Percentiles rank a stretch among this genome's conserved stretches.
Conservation (phyloP, 2,888 invertebrate genomes). For the Gortyna flavago region DNA sequence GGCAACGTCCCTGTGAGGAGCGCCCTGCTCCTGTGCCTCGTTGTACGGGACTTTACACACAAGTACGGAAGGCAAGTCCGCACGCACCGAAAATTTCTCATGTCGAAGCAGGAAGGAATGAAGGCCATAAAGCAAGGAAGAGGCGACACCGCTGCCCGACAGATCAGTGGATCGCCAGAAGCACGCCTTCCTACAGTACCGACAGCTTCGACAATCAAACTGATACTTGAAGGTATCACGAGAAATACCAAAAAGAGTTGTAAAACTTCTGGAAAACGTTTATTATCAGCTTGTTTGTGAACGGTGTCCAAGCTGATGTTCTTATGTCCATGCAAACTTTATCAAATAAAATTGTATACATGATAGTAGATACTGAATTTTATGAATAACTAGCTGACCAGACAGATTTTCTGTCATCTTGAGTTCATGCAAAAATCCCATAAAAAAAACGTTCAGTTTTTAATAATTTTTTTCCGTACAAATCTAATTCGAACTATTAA, state of each 20-base stretch:
- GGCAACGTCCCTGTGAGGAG: not conserved
- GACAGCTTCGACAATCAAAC: slow-evolving; percentile 57
- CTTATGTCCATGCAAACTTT: slow-evolving; percentile 40
- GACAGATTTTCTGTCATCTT: not conserved
- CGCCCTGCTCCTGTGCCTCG: not conserved
- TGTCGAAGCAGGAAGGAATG: slow-evolving; percentile 50
- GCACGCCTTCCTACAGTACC: slow-evolving; percentile 47
- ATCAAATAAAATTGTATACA: slow-evolving; percentile 50
- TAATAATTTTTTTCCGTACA: not conserved
- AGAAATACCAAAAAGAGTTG: slow-evolving; percentile 9
- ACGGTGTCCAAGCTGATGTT: slow-evolving; percentile 15
- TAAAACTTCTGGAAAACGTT: slow-evolving; percentile 3
- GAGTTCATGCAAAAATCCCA: not conserved
- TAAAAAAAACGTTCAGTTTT: not conserved
- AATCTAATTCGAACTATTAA: not conserved
- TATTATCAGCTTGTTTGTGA: slow-evolving; percentile 2
- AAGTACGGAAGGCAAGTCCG: slow-evolving; percentile 5
- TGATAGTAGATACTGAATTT: not conserved
- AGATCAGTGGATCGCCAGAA: slow-evolving; percentile 72
- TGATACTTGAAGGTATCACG: slow-evolving; percentile 14
- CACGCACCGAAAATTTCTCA: slow-evolving; percentile 20
- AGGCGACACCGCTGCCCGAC: slow-evolving; percentile 67
- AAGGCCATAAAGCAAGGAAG: slow-evolving; percentile 61
- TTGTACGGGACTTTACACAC: not conserved
- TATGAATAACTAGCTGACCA: not conserved